phyloP scores from a whole-genome alignment of 2,797 vertebrate genomes.

The Sarcophilus harrisii region DNA sequence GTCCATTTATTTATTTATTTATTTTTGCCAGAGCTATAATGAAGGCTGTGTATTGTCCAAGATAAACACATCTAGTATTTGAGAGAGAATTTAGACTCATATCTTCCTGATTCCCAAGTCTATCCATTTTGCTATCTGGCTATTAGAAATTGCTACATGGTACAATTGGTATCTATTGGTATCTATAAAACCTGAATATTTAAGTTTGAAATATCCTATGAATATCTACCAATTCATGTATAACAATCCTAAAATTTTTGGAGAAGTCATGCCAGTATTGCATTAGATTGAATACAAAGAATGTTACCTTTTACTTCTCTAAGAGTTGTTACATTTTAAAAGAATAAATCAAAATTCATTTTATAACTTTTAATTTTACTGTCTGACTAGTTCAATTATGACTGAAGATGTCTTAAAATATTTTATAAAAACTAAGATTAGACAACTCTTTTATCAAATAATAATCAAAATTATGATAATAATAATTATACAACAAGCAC shows the following conservation, averaged over 20 bases:
- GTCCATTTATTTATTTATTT: slow-evolving; percentile 68
- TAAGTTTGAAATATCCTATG: background rate
- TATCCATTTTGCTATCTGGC: background rate
- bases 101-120: background rate
- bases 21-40: slow-evolving; percentile 65
- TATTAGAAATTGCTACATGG: background rate
- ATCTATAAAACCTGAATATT: background rate
- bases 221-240: background rate
- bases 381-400: background rate
- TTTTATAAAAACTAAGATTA: background rate
- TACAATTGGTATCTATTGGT: background rate
- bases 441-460: background rate
- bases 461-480: background rate
- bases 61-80: background rate
- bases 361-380: background rate
- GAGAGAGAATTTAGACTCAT: background rate
- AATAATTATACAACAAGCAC: background rate
- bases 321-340: background rate
- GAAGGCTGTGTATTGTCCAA: background rate
- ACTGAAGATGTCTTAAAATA: background rate
- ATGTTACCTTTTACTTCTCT: background rate
- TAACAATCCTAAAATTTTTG: background rate
- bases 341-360: background rate
- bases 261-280: background rate
- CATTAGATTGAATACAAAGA: background rate